Percentiles rank a stretch among this genome's conserved stretches.
phyloP scores from a whole-genome alignment of 2,888 invertebrate genomes.

The Tenthredo livida region DNA sequence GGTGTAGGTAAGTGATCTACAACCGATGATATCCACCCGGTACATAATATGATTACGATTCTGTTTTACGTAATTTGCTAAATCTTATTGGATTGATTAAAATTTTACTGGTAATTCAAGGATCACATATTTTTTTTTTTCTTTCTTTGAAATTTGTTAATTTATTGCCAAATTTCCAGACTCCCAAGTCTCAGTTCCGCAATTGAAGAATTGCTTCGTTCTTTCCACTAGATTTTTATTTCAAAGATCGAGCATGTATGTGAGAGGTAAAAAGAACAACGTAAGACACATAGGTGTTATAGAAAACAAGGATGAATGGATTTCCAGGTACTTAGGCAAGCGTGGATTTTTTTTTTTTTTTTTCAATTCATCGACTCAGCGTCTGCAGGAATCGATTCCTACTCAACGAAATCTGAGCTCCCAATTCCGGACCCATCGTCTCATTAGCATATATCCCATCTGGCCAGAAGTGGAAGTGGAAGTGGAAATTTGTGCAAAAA shows the following conservation, averaged over 20 bases:
- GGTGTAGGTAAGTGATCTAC: conserved; percentile 3
- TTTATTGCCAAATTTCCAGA: background rate
- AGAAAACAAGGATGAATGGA: background rate
- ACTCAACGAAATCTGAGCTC: background rate
- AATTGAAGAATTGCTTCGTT: background rate
- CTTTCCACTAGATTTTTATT: no score
- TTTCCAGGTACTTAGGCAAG: background rate
- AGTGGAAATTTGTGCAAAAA: background rate
- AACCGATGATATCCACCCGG: background rate
- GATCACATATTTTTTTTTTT: no score
- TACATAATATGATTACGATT: background rate
- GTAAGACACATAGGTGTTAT: no score
- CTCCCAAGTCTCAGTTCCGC: background rate
- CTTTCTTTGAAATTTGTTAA: background rate
- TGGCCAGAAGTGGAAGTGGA: background rate
- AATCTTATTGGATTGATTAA: background rate
- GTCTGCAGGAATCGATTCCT: background rate
- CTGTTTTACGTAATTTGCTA: background rate
- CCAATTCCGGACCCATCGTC: background rate
- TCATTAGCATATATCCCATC: conserved; percentile 1
- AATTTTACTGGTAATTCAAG: background rate
- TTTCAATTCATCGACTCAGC: background rate
- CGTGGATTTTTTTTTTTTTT: background rate
- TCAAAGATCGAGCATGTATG: no score
- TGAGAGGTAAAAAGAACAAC: no score